phyloP scores from a whole-genome alignment of 2,888 invertebrate genomes.

The Ethmia dodecea region DNA sequence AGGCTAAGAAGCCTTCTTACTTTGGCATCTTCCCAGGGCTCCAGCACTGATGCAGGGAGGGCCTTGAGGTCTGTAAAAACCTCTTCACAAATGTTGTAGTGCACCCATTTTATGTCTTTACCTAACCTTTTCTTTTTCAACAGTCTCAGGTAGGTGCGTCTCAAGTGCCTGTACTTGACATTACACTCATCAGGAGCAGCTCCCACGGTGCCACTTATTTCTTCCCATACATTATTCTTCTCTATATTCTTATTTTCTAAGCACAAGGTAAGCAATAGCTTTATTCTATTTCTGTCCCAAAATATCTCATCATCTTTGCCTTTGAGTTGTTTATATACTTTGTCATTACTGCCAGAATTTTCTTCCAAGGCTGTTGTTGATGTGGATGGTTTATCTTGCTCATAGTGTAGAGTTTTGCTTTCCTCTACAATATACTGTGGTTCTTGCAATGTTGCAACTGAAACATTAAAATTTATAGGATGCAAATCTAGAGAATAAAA shows the following conservation, averaged over 20 bases:
- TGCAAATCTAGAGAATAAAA: too few relatives aligned
- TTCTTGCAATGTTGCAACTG: constrained; percentile 49
- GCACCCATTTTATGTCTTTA: constrained; percentile 63
- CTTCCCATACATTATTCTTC: constrained; percentile 49
- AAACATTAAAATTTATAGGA: constrained; percentile 12
- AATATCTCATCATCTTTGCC: constrained; percentile 43
- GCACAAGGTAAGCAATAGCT: constrained; percentile 49
- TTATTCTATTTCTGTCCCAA: constrained; percentile 61
- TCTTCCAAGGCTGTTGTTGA: constrained; percentile 18
- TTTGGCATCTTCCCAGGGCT: constrained; percentile 62
- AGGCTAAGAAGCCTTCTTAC: constrained; percentile 46
- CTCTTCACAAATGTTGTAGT: constrained; percentile 57
- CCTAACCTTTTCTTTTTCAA: constrained; percentile 58
- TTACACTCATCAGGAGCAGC: constrained; percentile 52
- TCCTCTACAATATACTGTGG: constrained; percentile 49
- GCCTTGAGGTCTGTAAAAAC: constrained; percentile 58
- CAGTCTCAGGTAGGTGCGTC: constrained; percentile 58
- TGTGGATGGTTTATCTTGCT: constrained; percentile 25
- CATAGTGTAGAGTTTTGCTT: constrained; percentile 44
- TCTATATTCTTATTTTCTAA: constrained; percentile 37
- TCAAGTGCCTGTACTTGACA: constrained; percentile 55
- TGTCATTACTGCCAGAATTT: constrained; percentile 25
- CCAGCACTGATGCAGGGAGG: constrained; percentile 40
- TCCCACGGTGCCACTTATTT: constrained; percentile 46
- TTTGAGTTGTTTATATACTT: constrained; percentile 23